Base-by-base conservation (phyloP, 2,797 vertebrate genomes). In the Amblyopsis hoosieri region DNA sequence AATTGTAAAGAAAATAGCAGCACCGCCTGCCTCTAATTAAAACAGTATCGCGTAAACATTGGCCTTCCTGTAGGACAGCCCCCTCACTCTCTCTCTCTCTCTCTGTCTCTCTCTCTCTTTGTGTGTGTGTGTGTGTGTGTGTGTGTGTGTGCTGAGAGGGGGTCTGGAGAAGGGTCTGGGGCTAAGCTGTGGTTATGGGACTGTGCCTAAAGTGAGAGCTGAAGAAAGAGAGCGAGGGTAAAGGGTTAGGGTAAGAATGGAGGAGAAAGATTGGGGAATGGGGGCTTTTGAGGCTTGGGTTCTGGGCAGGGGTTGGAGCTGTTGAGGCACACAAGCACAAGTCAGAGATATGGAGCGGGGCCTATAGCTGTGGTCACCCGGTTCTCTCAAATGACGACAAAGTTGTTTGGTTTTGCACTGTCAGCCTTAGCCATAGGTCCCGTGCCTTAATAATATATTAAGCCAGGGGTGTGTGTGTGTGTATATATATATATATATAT, bases 21-120 rank as follows among this genome's bases (percentile, higher is more conserved):
- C 71, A 45, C 74, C 31, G 79, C 69, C 89, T 91, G 86, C 88
- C 76, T 87, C 85, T 91, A 91, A 92, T 92, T 91, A 91, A 91
- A 92, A 89, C 79, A 68, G 82, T 87, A 89, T 91, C 85, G 57
- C 75, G 54, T 89, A 91, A 92, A 92, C 88, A 92, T 81, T 82
- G 78, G 84, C 85, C 76, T 90, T 92, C 88, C 90, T 90, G 80
- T 86, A 77, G 64, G 71, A 71, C 69, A 56, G 74, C 33, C 73
- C 80, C 69, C 76, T 77, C 69, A 12, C 66, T 71, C 65, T 60
- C 71, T 75, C 3, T 3, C 64, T 57, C 54, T n/a, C 45, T 69
- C 47, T 49, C 47, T 48, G 2, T 48, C 47, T 48, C 47, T 48
- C 13, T 48, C 2, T 48, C 12, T 48, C 12, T 48, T 2, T 48